A percentile compares a stretch with the other conserved stretches of the same genome.
Conservation (phyloP, 2,113 vertebrate genomes). For the Murina feae region DNA sequence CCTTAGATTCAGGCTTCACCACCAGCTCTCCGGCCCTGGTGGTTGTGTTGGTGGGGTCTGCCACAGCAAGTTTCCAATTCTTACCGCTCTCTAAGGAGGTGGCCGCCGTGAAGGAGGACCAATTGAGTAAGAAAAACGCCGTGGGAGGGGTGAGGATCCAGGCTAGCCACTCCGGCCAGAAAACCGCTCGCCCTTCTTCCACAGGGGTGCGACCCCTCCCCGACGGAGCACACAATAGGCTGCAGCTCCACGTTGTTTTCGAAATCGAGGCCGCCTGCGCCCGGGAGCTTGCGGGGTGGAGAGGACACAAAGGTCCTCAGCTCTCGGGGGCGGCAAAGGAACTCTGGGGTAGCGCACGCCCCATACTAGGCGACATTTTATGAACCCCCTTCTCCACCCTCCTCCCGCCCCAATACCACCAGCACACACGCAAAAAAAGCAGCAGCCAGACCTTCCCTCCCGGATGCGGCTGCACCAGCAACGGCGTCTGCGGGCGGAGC, state of each 20-base stretch:
- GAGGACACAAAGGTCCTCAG: background rate
- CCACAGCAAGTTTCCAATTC: background rate
- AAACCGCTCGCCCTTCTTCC: background rate
- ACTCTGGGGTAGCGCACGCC: background rate
- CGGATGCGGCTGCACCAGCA: slow-evolving; percentile 62
- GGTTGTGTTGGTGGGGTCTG: background rate
- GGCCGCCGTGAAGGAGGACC: background rate
- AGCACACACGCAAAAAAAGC: background rate
- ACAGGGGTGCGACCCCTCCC: background rate
- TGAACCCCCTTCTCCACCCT: background rate
- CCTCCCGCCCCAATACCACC: background rate
- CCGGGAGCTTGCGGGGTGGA: background rate
- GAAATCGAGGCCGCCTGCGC: background rate
- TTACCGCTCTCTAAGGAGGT: background rate
- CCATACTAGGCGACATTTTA: slow-evolving; percentile 9
- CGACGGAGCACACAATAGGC: slow-evolving; percentile 51
- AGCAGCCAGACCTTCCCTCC: slow-evolving; percentile 32
- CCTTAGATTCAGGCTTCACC: background rate
- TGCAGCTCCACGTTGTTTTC: background rate
- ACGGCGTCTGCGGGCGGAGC: slow-evolving; percentile 68
- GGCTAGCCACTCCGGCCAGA: background rate
- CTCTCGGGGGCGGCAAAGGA: background rate
- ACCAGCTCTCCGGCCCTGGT: background rate
- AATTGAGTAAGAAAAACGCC: background rate
- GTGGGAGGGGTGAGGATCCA: background rate